A percentile compares a stretch with the other conserved stretches of the same genome.
Conservation (phyloP, 2,113 vertebrate genomes). For the Pipra filicauda region DNA sequence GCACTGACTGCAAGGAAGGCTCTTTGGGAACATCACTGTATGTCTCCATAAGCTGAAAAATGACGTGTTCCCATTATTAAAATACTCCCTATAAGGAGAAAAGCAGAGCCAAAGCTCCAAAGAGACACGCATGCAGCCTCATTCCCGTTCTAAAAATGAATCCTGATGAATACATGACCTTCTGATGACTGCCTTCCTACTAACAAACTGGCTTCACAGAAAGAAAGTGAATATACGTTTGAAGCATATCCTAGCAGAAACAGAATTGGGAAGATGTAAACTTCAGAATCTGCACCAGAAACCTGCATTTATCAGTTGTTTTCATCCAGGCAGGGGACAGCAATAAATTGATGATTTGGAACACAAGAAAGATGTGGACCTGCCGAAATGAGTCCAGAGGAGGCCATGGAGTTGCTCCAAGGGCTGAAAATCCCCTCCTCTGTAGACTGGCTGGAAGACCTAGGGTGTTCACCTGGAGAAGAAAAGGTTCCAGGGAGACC, state of each 20-base stretch:
- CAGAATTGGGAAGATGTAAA: not conserved
- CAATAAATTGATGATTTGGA: not conserved
- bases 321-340: not conserved
- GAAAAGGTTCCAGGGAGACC: not conserved
- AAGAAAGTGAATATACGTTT: not conserved
- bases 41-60: not conserved
- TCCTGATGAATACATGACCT: conserved; percentile 15
- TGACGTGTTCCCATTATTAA: not conserved
- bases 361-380: not conserved
- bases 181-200: conserved; percentile 12
- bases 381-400: not conserved
- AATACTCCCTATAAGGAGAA: conserved; percentile 25
- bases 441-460: not conserved
- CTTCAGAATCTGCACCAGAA: not conserved
- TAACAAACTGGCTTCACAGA: not conserved
- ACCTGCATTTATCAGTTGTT: not conserved
- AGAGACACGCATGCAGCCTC: not conserved
- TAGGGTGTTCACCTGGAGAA: not conserved
- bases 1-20: not conserved
- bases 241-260: not conserved
- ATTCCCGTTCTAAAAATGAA: conserved; percentile 35
- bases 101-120: not conserved
- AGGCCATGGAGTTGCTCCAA: not conserved
- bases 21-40: not conserved
- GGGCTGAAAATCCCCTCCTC: not conserved